Base-by-base conservation (phyloP, 2,888 invertebrate species). In the Imbricaverruca yamaguchii region DNA sequence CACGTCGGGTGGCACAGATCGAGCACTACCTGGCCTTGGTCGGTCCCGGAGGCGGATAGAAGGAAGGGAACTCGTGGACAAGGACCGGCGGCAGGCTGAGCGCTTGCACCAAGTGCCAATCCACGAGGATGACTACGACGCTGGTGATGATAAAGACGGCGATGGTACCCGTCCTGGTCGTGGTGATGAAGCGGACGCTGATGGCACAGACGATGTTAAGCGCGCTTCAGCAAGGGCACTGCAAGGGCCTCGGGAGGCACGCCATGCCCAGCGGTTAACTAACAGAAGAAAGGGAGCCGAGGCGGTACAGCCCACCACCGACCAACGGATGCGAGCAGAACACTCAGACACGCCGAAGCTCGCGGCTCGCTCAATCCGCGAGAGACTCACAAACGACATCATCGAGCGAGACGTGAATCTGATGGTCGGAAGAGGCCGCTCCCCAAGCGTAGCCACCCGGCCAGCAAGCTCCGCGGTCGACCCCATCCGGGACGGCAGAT, bases 111-210 rank as follows among this genome's bases (percentile, higher is more conserved):
- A 39, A 39, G 39, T 39, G 39, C 39, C 39, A 39, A 39, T 39
- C 39, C 56, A 77, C 10, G 65, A 79, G 63, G 79, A 78, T 63
- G 53, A 81, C 9, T 80, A 83, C 65, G 83, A 84, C 9, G 90
- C 90, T 0, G 87, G 86, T 63, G 92, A 92, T 85, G 88, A 91
- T 0, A 90, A 91, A 81, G 88, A 89, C 83, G 91, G 91, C 39
- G 89, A 92, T 0, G 39, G 39, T 39, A 4, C 39, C 39, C 39
- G 4, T 4, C 39, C 39, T 4, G 39, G 39, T 1, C 39, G 39
- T 39, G 85, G 91, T 15, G 59, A 59, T 59, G 59, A 59, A 13
- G 59, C 2, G 11, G 59, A 59, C 59, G 59, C 11, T 59, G 59
- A 59, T 59, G 59, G 15, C 59, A 15, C 59, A 11, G 59, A 59